Evolutionary conservation across 2,797 vertebrate genomes (phyloP), one percentile per base, ranked within the genome.

Genomic region (Valencia hispanica): DNA sequence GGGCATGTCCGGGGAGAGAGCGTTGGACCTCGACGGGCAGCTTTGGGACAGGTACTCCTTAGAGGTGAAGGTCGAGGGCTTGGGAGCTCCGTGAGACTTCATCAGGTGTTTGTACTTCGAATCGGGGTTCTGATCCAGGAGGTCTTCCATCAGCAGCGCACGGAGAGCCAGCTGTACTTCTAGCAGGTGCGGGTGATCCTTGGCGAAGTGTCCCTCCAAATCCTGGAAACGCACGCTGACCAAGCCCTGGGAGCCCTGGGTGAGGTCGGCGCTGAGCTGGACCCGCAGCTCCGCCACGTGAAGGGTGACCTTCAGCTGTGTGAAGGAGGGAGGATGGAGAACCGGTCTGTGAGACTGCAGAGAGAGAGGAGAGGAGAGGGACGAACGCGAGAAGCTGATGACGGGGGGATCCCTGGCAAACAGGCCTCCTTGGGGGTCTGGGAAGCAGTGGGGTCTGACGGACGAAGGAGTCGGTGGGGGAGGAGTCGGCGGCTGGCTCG

Each of bases 41-140:
- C 97, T 99, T 80, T 98, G 98, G 22, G 98, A 99, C 27, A 99
- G 96, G 55, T 99, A 99, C 0, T 99, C 98, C 84, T 98, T 99
- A 39, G 96, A 96, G 20, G 92, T 94, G 86, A 99, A 96, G 72
- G 93, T 96, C 68, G 97, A 98, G 0, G 97, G 94, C 75, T 99
- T 99, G 47, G 97, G 97, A 30, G 97, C 97, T 45, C 98, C 98
- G 10, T 95, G 96, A 32, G 98, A 99, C 55, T 99, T 96, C 96
- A 99, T 99, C 70, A 99, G 93, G 82, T 99, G 96, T 89, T 98
- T 99, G 71, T 99, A 97, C 82, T 97, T 95, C 0, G 98, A 99
- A 66, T 99, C 96, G 0, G 97, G 96, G 57, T 99, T 97, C 73
- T 94, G 97, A 68, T 97, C 97, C 85, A 99, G 71, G 25, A 99